Evolutionary conservation across 1,140 invertebrate species (phyloP), one percentile per base, ranked within the genome.

Genomic region (Periplaneta americana): DNA sequence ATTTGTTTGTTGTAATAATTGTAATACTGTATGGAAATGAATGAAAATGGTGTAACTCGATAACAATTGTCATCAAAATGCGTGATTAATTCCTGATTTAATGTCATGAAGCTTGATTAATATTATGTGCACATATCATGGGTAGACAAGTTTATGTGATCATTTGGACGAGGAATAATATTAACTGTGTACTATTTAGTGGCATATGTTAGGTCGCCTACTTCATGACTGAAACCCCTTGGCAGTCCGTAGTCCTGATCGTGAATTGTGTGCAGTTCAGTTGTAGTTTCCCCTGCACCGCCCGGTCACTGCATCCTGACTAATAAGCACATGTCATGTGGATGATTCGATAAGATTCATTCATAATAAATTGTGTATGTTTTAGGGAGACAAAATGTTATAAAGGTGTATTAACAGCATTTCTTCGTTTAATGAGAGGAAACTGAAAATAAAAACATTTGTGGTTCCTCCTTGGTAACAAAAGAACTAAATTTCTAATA

Each of bases 121-220:
- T 31, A 78, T 81, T 81, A 35, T 81, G 80, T 81, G 80, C 80
- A 81, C 80, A 81, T 81, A 81, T 81, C 80, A 81, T 75, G 80
- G 34, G 32, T 75, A 75, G 48, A 81, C 0, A 48, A 66, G 28
- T 66, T 66, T 66, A 28, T 66, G 48, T 66, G 48, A 66, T 66
- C 5, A 28, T 66, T 66, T 66, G 22, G 48, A 66, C 28, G 48
- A n/a, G 15, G 48, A 66, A 11, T 66, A 66, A 66, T 66, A 66
- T 66, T 66, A 66, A 66, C 48, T 66, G 48, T 66, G 48, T 66
- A 66, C 48, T 66, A 66, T 66, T 66, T 66, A 66, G 48, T 66
- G 22, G n/a, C 48, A 28, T 66, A 66, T 66, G 28, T n/a, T 66
- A 66, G 48, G 22, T 66, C 48, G 22, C 22, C n/a, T n/a, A n/a